Evolutionary conservation across 2,888 invertebrate genomes (phyloP), one percentile per base, ranked within the genome.

Genomic region (Hoplodrina ambigua): DNA sequence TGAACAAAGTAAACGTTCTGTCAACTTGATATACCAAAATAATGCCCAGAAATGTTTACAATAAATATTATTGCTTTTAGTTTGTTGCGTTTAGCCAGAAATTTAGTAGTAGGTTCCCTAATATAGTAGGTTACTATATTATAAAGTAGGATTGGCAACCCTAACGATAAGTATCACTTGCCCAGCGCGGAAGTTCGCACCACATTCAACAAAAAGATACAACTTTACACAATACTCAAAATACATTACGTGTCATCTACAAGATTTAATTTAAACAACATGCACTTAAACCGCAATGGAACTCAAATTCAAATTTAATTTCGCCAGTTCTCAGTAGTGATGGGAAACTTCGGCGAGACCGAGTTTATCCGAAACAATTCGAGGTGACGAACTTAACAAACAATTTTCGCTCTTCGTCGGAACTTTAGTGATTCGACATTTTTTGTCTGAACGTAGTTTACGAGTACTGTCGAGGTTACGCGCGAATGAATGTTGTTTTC

Each of bases 351-450:
- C 62, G 55, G 41, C 60, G 70, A 66, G 75, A 82, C 55, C 65
- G 58, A 67, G 84, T 87, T 85, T 81, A 81, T 79, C 78, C 65
- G 72, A 82, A 84, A 85, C 83, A 85, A 84, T 85, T 82, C 73
- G 81, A 85, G 85, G 85, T 86, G 89, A 86, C 83, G 81, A 88
- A 87, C 82, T 86, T 88, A 74, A 75, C 80, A 80, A 86, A 84
- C 84, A 85, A 86, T 88, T 86, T 84, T 82, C 80, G 60, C 74
- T 82, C 67, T 65, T 72, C 80, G 67, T 61, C 49, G 71, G 65
- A 84, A 83, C 72, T 83, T 77, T 49, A 65, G 80, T 75, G 81
- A 81, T 83, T 81, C 77, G 74, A 70, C 57, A 60, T 82, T 83
- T 83, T 83, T 82, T 82, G 63, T 78, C 60, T 58, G 66, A 63